Conservation (phyloP, 2,113 vertebrate species). For the Laterallus jamaicensis region DNA sequence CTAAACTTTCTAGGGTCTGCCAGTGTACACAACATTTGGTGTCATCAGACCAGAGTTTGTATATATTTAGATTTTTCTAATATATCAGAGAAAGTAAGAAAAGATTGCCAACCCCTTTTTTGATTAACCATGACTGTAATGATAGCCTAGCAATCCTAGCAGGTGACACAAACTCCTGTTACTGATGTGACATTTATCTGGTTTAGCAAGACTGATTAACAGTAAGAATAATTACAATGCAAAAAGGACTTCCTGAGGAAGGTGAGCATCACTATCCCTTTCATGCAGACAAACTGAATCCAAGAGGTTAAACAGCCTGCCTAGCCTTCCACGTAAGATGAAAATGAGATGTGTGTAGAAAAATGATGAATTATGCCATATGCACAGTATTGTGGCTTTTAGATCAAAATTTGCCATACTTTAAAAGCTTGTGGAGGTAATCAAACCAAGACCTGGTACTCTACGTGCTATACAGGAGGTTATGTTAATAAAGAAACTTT, state of each 20-base stretch:
- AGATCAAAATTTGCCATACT: not conserved
- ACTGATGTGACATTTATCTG: not conserved
- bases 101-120: not conserved
- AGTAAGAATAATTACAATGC: not conserved
- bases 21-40: not conserved
- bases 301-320: not conserved
- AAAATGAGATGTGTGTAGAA: not conserved
- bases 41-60: not conserved
- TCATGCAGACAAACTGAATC: not conserved
- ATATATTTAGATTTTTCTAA: not conserved
- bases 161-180: not conserved
- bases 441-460: not conserved
- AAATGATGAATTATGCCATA: not conserved
- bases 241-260: not conserved
- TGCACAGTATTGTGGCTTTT: not conserved
- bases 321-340: not conserved
- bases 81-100: not conserved
- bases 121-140: not conserved
- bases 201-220: not conserved
- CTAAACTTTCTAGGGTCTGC: not conserved
- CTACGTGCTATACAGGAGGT: not conserved
- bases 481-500: not conserved
- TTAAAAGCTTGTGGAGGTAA: not conserved
- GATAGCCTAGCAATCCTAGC: not conserved
- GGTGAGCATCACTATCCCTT: not conserved